A percentile compares a stretch with the other conserved stretches of the same genome.
Conservation (phyloP, 2,888 invertebrate genomes). For the Caenorhabditis parvicauda region DNA sequence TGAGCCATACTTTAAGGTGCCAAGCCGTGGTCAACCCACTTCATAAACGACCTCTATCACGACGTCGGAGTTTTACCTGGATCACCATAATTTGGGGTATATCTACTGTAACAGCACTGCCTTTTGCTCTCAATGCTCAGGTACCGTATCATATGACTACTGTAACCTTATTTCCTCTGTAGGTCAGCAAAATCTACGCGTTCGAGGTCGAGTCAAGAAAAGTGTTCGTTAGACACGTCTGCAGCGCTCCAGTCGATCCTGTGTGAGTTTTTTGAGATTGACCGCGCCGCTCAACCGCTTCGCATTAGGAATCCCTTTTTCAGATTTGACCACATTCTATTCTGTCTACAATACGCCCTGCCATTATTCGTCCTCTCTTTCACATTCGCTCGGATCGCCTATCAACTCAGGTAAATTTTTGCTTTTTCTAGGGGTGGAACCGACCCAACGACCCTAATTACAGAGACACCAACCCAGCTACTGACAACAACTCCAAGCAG, state of each 20-base stretch:
- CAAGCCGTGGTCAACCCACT: constrained; percentile 52
- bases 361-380: constrained; percentile 45
- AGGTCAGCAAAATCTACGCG: constrained; percentile 16
- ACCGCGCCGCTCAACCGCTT: not conserved
- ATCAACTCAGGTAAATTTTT: constrained; percentile 30
- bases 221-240: constrained; percentile 17
- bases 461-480: constrained; percentile 25
- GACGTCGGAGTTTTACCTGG: constrained; percentile 29
- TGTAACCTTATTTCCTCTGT: not conserved
- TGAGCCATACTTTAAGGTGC: constrained; percentile 27
- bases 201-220: constrained; percentile 14
- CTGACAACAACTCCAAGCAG: constrained; percentile 28
- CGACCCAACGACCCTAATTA: not conserved
- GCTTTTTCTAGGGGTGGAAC: not conserved
- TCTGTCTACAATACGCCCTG: constrained; percentile 50
- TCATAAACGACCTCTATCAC: constrained; percentile 40
- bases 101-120: constrained; percentile 48
- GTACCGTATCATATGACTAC: too few relatives aligned
- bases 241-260: constrained; percentile 19
- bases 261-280: constrained; percentile 7
- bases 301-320: constrained; percentile 3
- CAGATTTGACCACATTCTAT: constrained; percentile 48
- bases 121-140: constrained; percentile 32
- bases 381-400: constrained; percentile 48
- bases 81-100: constrained; percentile 48